A percentile compares a stretch with the other conserved stretches of the same genome.
These are phyloP conservation scores for Catocala nupta DNA, from an alignment of 2,888 invertebrate species.

Conservation along the genomic window DNA sequence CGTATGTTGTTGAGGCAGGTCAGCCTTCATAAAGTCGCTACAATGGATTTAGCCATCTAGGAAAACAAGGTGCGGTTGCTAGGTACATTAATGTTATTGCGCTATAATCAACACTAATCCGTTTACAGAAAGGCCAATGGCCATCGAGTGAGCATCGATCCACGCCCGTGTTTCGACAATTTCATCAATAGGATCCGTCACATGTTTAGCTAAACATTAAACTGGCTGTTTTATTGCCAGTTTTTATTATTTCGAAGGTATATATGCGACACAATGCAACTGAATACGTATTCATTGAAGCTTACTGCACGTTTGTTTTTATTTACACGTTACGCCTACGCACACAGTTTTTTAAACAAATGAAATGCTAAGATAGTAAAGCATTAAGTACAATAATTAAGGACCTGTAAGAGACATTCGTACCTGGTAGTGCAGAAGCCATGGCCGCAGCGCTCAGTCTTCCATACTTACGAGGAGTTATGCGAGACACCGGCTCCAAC, in stretches of 20 bases:
- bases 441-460: constrained; percentile 46
- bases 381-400: not conserved
- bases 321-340: constrained; percentile 42
- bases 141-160: constrained; percentile 63
- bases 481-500: constrained; percentile 17
- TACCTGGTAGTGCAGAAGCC: constrained; percentile 56
- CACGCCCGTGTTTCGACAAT: constrained; percentile 71
- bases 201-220: constrained; percentile 24
- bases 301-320: constrained; percentile 35
- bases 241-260: constrained; percentile 5
- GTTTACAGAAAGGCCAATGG: constrained; percentile 64
- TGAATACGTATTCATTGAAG: constrained; percentile 11
- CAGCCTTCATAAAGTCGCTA: constrained; percentile 44
- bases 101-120: constrained; percentile 69
- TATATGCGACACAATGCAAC: not conserved
- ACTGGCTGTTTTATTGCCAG: constrained; percentile 15
- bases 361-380: constrained; percentile 9
- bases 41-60: constrained; percentile 31
- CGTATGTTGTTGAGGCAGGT: constrained; percentile 52
- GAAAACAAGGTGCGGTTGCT: constrained; percentile 57
- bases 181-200: constrained; percentile 47
- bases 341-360: not conserved
- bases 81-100: constrained; percentile 48
- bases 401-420: constrained; percentile 18
- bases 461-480: constrained; percentile 65